A percentile compares a stretch with the other conserved stretches of the same genome.
phyloP scores from a whole-genome alignment of 2,888 invertebrate species.

The Scelioninae gen. 1 region DNA sequence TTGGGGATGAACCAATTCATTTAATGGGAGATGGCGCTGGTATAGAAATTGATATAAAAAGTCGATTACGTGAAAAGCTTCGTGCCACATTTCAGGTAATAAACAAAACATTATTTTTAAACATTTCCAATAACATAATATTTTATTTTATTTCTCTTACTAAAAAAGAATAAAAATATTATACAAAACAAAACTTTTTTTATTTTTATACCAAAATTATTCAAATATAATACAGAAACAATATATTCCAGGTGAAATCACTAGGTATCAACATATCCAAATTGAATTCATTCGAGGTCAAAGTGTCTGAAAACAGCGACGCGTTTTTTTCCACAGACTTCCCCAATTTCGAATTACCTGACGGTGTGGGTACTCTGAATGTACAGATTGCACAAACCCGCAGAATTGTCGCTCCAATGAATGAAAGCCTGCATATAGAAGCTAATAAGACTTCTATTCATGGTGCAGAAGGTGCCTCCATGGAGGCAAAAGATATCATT shows the following conservation, averaged over 20 bases:
- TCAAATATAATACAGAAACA: constrained; percentile 6
- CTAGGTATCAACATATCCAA: constrained; percentile 89
- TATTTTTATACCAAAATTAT: no score
- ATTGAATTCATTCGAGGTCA: constrained; percentile 89
- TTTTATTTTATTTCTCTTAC: no score
- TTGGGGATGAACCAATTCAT: constrained; percentile 83
- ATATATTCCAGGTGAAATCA: constrained; percentile 85
- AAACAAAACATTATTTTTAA: no score
- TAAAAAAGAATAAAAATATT: no score
- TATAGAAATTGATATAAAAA: constrained; percentile 81
- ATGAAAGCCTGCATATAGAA: constrained; percentile 87
- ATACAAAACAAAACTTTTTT: no score
- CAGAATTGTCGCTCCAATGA: constrained; percentile 90
- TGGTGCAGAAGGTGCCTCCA: constrained; percentile 91
- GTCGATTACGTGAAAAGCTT: constrained; percentile 74
- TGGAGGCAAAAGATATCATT: constrained; percentile 89
- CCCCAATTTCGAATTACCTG: constrained; percentile 89
- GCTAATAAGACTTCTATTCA: constrained; percentile 85
- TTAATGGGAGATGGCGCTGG: constrained; percentile 82
- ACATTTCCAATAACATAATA: no score
- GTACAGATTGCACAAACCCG: constrained; percentile 89
- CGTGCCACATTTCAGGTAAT: constrained; percentile 73
- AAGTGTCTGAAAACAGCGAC: constrained; percentile 87
- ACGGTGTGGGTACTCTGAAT: constrained; percentile 87
- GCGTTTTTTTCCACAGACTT: constrained; percentile 91